Evolutionary conservation across 2,888 invertebrate species (phyloP).

Genomic region (Cylindroiulus punctatus): DNA sequence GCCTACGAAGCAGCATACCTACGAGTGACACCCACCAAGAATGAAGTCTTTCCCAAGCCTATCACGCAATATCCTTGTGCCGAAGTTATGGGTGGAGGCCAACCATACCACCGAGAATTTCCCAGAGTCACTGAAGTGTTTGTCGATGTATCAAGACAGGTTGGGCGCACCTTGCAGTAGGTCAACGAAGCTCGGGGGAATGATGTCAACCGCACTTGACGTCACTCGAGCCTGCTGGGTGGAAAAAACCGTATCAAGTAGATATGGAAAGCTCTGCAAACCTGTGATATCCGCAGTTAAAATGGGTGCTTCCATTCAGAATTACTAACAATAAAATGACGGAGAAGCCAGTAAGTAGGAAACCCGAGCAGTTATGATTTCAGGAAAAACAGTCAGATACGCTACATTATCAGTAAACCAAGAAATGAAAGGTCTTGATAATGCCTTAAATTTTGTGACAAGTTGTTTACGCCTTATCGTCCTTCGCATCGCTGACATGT

Average conservation of each 20-base stretch:
- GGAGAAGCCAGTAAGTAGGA: too few species aligned
- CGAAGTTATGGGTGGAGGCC: not conserved
- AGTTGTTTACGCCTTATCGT: too few species aligned
- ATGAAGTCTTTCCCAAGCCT: not conserved
- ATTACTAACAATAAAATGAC: too few species aligned
- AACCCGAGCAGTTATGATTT: too few species aligned
- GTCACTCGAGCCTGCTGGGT: not conserved
- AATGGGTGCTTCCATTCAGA: too few species aligned
- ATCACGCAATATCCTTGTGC: not conserved
- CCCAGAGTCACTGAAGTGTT: not conserved
- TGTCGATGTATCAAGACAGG: not conserved
- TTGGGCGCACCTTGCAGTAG: constrained; percentile 18
- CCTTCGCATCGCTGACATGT: too few species aligned
- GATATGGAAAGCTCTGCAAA: too few species aligned
- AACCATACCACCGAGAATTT: not conserved
- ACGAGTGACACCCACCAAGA: not conserved
- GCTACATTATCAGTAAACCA: too few species aligned
- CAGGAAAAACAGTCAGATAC: too few species aligned
- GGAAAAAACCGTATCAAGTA: not conserved
- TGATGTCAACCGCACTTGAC: constrained; percentile 18
- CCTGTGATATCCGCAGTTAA: too few species aligned
- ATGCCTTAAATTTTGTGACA: too few species aligned
- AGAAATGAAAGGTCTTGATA: too few species aligned
- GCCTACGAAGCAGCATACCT: not conserved
- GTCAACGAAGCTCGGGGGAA: constrained; percentile 1